Evolutionary conservation across 1,140 invertebrate species (phyloP).

Genomic region (Eupeodes corollae): DNA sequence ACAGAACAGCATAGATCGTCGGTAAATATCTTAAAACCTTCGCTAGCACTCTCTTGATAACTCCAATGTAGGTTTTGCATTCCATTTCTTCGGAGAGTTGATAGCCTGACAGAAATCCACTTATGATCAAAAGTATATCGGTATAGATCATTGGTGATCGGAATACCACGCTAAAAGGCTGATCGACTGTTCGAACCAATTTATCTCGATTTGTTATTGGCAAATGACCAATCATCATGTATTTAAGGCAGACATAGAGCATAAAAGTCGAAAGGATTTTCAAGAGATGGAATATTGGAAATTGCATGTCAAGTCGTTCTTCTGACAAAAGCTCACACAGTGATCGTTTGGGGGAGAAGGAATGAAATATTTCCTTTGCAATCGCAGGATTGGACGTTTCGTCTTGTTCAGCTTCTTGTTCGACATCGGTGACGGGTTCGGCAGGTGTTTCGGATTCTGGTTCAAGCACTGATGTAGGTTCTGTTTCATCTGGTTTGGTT

Average conservation of each 20-base stretch:
- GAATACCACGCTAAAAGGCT: slow-evolving; percentile 44
- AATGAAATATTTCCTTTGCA: slow-evolving; percentile 38
- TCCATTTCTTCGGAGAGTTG: slow-evolving; percentile 43
- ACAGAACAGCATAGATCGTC: slow-evolving; percentile 49
- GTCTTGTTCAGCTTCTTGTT: background rate
- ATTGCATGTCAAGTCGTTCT: slow-evolving; percentile 6
- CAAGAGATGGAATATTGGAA: slow-evolving; percentile 45
- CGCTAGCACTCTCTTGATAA: slow-evolving; percentile 44
- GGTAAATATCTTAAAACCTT: slow-evolving; percentile 49
- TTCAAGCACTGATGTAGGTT: no score
- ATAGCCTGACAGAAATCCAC: slow-evolving; percentile 50
- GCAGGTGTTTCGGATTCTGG: background rate
- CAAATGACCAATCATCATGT: slow-evolving; percentile 45
- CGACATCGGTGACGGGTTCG: background rate
- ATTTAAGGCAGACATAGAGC: slow-evolving; percentile 50
- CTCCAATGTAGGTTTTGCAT: slow-evolving; percentile 42
- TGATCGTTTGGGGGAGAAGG: slow-evolving; percentile 44
- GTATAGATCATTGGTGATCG: slow-evolving; percentile 51
- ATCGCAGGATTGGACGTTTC: background rate
- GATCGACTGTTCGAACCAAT: slow-evolving; percentile 50
- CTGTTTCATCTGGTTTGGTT: no score
- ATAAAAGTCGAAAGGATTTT: slow-evolving; percentile 45
- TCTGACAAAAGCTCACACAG: slow-evolving; percentile 10
- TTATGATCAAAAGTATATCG: slow-evolving; percentile 52
- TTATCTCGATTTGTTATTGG: slow-evolving; percentile 50